Conservation (phyloP, 2,888 invertebrate species). For the Troides oblongomaculatus region DNA sequence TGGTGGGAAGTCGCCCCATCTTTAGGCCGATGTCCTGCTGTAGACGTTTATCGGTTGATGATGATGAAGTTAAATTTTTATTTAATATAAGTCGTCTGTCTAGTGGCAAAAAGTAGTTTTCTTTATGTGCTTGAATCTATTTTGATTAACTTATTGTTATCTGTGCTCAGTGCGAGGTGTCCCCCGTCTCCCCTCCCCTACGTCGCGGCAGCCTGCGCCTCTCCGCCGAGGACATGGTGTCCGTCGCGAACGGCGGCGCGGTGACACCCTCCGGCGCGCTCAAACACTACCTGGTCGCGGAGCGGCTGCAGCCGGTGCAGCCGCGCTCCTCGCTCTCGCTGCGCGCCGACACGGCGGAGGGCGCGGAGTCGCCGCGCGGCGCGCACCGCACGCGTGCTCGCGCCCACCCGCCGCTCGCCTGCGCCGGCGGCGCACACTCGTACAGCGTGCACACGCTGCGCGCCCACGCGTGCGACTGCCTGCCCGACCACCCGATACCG, state of each 20-base stretch:
- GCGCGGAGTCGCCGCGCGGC: slow-evolving; percentile 29
- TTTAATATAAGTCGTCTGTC: too few species aligned
- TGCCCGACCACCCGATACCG: slow-evolving; percentile 52
- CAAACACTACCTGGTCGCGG: slow-evolving; percentile 64
- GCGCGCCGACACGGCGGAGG: slow-evolving; percentile 50
- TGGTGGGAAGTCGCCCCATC: too few species aligned
- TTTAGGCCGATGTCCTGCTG: too few species aligned
- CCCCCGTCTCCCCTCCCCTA: slow-evolving; percentile 54
- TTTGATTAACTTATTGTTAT: neutral
- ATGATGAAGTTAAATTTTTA: too few species aligned
- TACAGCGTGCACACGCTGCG: slow-evolving; percentile 1
- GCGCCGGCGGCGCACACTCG: slow-evolving; percentile 19
- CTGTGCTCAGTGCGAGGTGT: slow-evolving; percentile 31
- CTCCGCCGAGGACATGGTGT: slow-evolving; percentile 70
- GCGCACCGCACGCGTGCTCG: slow-evolving; percentile 33
- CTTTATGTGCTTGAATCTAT: too few species aligned
- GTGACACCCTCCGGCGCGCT: slow-evolving; percentile 64
- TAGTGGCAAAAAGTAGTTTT: too few species aligned
- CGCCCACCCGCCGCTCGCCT: slow-evolving; percentile 1
- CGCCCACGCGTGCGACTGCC: slow-evolving; percentile 32
- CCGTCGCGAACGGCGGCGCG: slow-evolving; percentile 69
- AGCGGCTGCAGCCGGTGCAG: slow-evolving; percentile 46
- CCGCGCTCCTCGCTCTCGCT: slow-evolving; percentile 62
- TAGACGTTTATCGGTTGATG: too few species aligned
- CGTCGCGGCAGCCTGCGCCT: slow-evolving; percentile 63